A percentile compares a stretch with the other conserved stretches of the same genome.
These are phyloP conservation scores for Athalia cordata DNA, from an alignment of 2,888 invertebrate species.

Conservation along the genomic window DNA sequence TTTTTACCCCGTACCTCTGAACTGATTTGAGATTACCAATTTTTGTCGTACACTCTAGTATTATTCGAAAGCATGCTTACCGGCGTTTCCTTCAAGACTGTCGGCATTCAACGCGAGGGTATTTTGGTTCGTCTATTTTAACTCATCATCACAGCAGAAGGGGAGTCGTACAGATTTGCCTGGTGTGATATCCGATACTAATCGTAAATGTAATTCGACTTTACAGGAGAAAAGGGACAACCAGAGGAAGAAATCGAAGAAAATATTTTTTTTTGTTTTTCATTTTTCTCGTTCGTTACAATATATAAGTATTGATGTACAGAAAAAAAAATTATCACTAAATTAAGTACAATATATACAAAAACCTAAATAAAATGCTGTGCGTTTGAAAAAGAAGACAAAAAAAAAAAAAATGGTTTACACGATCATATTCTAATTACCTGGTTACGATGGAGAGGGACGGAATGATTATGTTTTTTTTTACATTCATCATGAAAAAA, in stretches of 20 bases:
- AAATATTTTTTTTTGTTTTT: neutral
- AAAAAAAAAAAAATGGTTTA: neutral
- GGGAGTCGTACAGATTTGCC: slow-evolving; percentile 1
- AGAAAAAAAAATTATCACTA: slow-evolving; percentile 12
- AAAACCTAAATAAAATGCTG: slow-evolving; percentile 51
- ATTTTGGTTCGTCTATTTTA: slow-evolving; percentile 55
- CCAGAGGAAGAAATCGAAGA: neutral
- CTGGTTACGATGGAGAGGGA: neutral
- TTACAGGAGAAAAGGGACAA: neutral
- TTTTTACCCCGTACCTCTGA: neutral
- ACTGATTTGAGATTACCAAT: neutral
- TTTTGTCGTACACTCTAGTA: neutral
- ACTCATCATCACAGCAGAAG: slow-evolving; percentile 38
- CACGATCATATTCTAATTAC: neutral
- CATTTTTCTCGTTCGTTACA: slow-evolving; percentile 14
- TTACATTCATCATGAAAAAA: neutral
- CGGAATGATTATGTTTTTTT: neutral
- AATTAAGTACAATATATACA: slow-evolving; percentile 60
- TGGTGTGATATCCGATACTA: neutral
- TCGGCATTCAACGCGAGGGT: slow-evolving; percentile 35
- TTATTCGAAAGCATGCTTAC: slow-evolving; percentile 30
- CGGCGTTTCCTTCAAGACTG: slow-evolving; percentile 30
- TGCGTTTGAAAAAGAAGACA: slow-evolving; percentile 30
- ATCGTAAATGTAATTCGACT: neutral
- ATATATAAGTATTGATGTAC: slow-evolving; percentile 4